Percentiles rank a stretch among this genome's conserved stretches.
Evolutionary conservation across 2,888 invertebrate genomes (phyloP).

Genomic region (Eupithecia subfuscata): DNA sequence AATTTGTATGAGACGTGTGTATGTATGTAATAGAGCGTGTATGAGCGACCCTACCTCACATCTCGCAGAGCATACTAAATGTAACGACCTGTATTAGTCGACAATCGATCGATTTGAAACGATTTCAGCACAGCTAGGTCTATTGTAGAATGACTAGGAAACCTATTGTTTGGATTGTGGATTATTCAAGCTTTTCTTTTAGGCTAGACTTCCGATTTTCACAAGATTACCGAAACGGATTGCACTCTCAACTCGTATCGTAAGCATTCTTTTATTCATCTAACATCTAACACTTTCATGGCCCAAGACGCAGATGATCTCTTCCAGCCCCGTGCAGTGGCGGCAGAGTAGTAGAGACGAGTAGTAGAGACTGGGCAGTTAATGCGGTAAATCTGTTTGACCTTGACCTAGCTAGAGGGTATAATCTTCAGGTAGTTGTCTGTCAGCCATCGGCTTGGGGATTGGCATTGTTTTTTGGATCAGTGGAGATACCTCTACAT

Average conservation of each 20-base stretch:
- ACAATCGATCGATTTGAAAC: background rate
- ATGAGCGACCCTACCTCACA: background rate
- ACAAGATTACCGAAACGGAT: background rate
- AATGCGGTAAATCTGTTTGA: too few relatives aligned
- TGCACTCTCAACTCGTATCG: background rate
- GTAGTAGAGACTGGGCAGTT: too few relatives aligned
- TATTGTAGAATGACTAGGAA: background rate
- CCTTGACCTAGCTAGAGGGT: too few relatives aligned
- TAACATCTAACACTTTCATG: too few relatives aligned
- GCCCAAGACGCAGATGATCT: too few relatives aligned
- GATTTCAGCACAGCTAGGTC: conserved; percentile 2
- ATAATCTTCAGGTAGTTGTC: too few relatives aligned
- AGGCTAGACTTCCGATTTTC: background rate
- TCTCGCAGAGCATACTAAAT: background rate
- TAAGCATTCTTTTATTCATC: too few relatives aligned
- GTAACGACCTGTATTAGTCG: background rate
- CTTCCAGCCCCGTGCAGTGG: too few relatives aligned
- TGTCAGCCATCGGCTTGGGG: too few relatives aligned
- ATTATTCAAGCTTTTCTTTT: conserved; percentile 9
- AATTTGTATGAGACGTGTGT: background rate
- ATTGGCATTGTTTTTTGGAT: too few relatives aligned
- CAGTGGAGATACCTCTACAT: too few relatives aligned
- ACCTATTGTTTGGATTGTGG: background rate
- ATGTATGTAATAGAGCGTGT: background rate
- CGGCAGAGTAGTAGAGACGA: too few relatives aligned